Conservation (phyloP, 2,113 vertebrate genomes). For the Pseudopodoces humilis region DNA sequence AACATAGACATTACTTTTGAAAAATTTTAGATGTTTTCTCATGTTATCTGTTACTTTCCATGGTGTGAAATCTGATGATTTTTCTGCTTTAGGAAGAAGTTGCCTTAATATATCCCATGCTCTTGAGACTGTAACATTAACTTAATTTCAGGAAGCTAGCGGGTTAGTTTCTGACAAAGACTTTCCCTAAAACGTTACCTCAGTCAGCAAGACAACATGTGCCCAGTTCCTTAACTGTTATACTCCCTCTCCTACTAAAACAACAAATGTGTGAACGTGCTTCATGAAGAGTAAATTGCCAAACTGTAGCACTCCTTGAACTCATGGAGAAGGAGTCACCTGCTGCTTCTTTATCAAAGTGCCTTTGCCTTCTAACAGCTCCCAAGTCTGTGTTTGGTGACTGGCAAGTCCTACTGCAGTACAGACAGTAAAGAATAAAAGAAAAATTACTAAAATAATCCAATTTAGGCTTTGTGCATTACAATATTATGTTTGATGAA, state of each 20-base stretch:
- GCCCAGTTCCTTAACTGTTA: background rate
- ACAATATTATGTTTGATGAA: background rate
- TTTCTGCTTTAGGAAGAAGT: background rate
- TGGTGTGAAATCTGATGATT: background rate
- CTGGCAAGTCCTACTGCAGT: background rate
- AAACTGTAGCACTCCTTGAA: background rate
- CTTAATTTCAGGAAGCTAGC: background rate
- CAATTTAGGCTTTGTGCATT: background rate
- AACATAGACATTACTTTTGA: background rate
- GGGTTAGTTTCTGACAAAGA: background rate
- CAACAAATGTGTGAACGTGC: accelerated
- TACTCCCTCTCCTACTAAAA: background rate
- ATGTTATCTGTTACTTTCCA: background rate
- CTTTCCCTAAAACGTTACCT: background rate
- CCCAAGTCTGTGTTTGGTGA: background rate
- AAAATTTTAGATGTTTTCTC: background rate
- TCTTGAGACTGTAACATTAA: background rate
- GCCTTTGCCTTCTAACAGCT: background rate
- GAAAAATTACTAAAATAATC: background rate
- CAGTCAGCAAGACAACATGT: background rate
- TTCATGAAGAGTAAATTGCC: background rate
- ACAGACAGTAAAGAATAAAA: background rate
- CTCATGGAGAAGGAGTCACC: background rate
- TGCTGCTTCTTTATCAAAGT: background rate
- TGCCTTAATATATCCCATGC: background rate